Percentiles rank a stretch among this genome's conserved stretches.
Evolutionary conservation across 2,797 vertebrate genomes (phyloP).

Genomic region (Acanthurus lineatus): DNA sequence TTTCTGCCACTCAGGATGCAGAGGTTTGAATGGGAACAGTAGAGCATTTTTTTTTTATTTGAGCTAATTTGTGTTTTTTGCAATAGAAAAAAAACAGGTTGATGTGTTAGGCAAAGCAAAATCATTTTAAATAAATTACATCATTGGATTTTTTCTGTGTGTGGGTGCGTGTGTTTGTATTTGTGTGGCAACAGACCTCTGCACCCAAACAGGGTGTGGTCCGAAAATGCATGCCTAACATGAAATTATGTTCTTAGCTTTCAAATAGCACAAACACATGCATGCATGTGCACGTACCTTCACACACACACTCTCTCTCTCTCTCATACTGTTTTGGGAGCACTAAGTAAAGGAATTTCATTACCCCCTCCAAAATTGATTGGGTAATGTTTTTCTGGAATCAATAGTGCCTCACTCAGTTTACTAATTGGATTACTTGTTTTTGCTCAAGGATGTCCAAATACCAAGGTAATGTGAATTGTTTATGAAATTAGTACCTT

Average conservation of each 20-base stretch:
- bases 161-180: slow-evolving; percentile 15
- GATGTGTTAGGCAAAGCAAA: not conserved
- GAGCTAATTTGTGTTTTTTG: slow-evolving; percentile 30
- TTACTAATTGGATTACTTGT: slow-evolving; percentile 83
- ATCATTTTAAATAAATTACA: slow-evolving; percentile 16
- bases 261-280: slow-evolving; percentile 25
- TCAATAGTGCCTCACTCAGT: slow-evolving; percentile 82
- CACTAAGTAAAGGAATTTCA: slow-evolving; percentile 79
- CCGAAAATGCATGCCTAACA: slow-evolving; percentile 50
- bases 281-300: not conserved
- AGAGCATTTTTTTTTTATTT: not conserved
- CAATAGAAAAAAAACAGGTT: not conserved
- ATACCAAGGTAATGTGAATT: slow-evolving; percentile 81
- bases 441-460: slow-evolving; percentile 77
- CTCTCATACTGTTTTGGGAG: slow-evolving; percentile 48
- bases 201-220: slow-evolving; percentile 39
- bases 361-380: slow-evolving; percentile 78
- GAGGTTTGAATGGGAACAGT: slow-evolving; percentile 24
- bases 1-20: slow-evolving; percentile 36
- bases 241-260: slow-evolving; percentile 53
- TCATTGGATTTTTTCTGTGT: not conserved
- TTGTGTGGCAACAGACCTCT: slow-evolving; percentile 27
- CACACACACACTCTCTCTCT: not conserved
- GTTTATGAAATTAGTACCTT: slow-evolving; percentile 82
- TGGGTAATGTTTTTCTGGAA: slow-evolving; percentile 79